Conservation (phyloP, 92 coral and sea anemone species). For the Epizoanthus illoricatus region DNA sequence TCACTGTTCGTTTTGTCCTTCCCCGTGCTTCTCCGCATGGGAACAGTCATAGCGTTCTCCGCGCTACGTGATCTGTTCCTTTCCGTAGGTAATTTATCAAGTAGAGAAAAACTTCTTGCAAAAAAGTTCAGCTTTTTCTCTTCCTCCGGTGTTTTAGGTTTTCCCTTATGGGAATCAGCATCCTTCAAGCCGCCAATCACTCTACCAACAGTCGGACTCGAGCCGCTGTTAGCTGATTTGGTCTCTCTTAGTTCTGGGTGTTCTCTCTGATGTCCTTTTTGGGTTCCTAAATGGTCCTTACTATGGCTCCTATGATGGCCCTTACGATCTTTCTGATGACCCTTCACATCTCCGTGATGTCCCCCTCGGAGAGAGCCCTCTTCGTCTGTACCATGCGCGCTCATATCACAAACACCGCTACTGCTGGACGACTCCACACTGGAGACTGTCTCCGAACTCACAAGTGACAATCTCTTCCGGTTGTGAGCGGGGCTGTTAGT, state of each 20-base stretch:
- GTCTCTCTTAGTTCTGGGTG: conserved; percentile 9
- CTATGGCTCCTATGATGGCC: conserved; percentile 38
- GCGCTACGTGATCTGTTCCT: conserved; percentile 51
- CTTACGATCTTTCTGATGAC: conserved; percentile 33
- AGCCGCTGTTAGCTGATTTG: conserved; percentile 3
- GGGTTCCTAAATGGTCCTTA: conserved; percentile 30
- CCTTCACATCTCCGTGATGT: conserved; percentile 23
- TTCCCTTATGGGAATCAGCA: conserved; percentile 38
- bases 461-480: conserved; percentile 68
- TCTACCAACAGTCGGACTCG: neutral
- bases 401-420: conserved; percentile 75
- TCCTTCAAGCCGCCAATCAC: neutral
- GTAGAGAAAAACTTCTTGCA: conserved; percentile 61
- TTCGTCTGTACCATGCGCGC: conserved; percentile 63
- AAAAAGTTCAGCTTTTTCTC: conserved; percentile 64
- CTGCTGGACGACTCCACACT: conserved; percentile 70
- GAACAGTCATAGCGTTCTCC: conserved; percentile 56
- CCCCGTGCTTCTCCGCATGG: conserved; percentile 53
- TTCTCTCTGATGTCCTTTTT: conserved; percentile 25
- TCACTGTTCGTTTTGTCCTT: conserved; percentile 56
- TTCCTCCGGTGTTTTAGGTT: conserved; percentile 52
- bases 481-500: conserved; percentile 54
- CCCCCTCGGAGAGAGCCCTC: conserved; percentile 61
- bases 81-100: conserved; percentile 53
- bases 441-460: conserved; percentile 68